These are phyloP conservation scores for Rachycentron canadum DNA, from an alignment of 2,797 vertebrate species.

Conservation along the genomic window DNA sequence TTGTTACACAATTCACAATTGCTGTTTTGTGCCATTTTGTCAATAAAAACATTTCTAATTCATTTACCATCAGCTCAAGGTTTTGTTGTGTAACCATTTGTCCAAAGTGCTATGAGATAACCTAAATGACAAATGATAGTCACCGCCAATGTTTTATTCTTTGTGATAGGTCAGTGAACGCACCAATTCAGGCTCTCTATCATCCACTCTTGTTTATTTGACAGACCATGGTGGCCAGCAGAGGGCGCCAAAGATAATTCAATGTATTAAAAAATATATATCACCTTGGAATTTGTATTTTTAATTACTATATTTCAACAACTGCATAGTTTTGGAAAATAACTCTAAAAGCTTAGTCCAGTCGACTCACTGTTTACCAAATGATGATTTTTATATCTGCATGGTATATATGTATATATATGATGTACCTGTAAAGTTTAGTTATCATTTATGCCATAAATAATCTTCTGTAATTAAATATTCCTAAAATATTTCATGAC, in stretches of 20 bases:
- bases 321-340: background rate
- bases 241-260: slow-evolving; percentile 66
- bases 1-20: too few species aligned
- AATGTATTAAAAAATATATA: background rate
- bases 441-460: background rate
- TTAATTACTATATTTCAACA: background rate
- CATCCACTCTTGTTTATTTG: background rate
- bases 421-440: background rate
- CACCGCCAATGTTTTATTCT: background rate
- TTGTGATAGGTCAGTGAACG: background rate
- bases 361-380: background rate
- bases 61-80: background rate
- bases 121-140: background rate
- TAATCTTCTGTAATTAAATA: background rate
- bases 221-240: slow-evolving; percentile 39
- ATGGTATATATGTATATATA: too few species aligned
- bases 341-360: background rate
- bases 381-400: too few species aligned
- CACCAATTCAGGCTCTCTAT: background rate
- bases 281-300: background rate
- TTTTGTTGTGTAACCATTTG: background rate
- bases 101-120: background rate
- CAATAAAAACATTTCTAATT: background rate
- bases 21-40: background rate
- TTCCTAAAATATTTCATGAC: background rate